phyloP scores from a whole-genome alignment of 2,888 invertebrate species.

The Tigriopus californicus region DNA sequence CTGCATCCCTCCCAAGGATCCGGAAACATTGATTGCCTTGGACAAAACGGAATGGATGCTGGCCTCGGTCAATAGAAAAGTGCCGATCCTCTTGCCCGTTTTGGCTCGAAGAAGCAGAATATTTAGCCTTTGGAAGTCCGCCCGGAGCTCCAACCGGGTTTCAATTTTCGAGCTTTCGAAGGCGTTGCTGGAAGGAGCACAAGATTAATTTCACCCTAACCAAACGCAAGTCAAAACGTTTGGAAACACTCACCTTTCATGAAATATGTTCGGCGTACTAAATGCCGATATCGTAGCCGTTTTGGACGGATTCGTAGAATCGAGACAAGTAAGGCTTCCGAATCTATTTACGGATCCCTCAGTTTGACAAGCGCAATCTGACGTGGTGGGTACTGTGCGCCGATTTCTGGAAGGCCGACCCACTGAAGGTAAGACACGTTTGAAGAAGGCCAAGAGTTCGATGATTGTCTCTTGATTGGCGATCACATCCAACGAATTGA shows the following conservation, averaged over 20 bases:
- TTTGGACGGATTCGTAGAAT: constrained; percentile 6
- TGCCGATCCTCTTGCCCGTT: constrained; percentile 71
- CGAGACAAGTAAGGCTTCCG: not conserved
- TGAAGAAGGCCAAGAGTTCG: constrained; percentile 70
- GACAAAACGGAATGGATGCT: constrained; percentile 66
- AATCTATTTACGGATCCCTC: too few species aligned
- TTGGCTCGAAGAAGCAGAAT: constrained; percentile 64
- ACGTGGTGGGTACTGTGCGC: not conserved
- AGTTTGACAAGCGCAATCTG: not conserved
- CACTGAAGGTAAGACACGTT: constrained; percentile 25
- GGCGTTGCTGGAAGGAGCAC: too few species aligned
- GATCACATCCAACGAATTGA: constrained; percentile 83
- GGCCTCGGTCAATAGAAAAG: constrained; percentile 77
- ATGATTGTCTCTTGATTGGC: constrained; percentile 91
- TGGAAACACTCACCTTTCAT: not conserved
- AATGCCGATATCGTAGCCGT: too few species aligned
- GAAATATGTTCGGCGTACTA: not conserved
- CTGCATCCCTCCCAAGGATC: constrained; percentile 79
- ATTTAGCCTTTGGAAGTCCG: constrained; percentile 80
- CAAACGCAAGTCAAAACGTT: not conserved
- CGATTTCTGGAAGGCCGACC: too few species aligned
- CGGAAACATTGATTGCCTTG: constrained; percentile 29
- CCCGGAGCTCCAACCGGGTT: constrained; percentile 53
- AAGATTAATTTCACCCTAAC: too few species aligned
- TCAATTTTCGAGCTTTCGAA: too few species aligned